phyloP scores from a whole-genome alignment of 2,888 invertebrate genomes.

The Heterodera filipjevi region DNA sequence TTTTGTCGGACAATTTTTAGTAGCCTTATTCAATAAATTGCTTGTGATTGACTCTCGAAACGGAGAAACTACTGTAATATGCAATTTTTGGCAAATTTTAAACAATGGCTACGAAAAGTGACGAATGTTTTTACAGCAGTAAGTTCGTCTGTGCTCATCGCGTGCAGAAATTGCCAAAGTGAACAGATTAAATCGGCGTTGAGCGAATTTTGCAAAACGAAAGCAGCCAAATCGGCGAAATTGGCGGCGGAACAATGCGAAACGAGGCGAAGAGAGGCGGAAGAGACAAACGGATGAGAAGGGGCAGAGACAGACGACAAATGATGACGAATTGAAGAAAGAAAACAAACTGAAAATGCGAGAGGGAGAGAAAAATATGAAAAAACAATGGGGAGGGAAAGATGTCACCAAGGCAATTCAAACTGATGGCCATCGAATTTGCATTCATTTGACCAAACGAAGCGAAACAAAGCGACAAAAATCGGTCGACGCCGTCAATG shows the following conservation, averaged over 20 bases:
- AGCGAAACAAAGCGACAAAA: slow-evolving; percentile 7
- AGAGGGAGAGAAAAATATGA: neutral
- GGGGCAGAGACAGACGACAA: neutral
- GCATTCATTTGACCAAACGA: neutral
- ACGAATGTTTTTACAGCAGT: neutral
- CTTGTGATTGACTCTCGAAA: no score
- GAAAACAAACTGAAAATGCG: neutral
- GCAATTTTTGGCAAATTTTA: no score
- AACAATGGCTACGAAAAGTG: no score
- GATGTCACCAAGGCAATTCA: neutral
- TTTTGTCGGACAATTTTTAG: no score
- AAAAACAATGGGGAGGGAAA: neutral
- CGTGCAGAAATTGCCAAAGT: slow-evolving; percentile 2
- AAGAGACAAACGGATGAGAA: neutral
- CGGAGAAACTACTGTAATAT: no score
- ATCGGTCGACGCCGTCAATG: neutral
- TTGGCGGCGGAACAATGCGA: neutral
- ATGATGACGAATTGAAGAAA: neutral
- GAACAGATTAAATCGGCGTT: neutral
- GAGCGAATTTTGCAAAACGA: neutral
- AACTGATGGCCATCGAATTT: slow-evolving; percentile 6
- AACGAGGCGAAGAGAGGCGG: neutral
- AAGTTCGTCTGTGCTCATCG: neutral
- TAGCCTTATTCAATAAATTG: no score
- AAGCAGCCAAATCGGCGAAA: neutral